Base-by-base conservation (phyloP, 1,140 invertebrate species). In the Diabrotica undecimpunctata region DNA sequence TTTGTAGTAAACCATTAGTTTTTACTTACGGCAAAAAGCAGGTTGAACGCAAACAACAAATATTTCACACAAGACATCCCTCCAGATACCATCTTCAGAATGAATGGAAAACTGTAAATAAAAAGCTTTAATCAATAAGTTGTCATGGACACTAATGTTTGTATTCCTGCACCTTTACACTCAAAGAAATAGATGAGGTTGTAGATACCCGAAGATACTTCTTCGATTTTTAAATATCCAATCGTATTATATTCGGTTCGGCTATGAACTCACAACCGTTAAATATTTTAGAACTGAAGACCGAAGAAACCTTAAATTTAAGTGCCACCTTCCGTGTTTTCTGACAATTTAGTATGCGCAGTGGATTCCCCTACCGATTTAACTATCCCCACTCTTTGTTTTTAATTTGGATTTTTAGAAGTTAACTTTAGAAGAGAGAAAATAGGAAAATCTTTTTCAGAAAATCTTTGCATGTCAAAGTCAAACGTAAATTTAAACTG, bases 61-160 rank as follows among this genome's bases (percentile, higher is more conserved):
- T 90, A 91, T 81, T 92, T 93, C 54, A 94, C 83, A 80, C 87
- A 89, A 61, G 86, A 84, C 88, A 90, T 90, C 70, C 86, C 88
- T 41, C 85, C 86, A 61, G 88, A 87, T 80, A 88, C 88, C 88
- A 90, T 84, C 79, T 81, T 83, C 11, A 13, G 11, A 9, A 59
- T 38, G 11, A n/a, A 38, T 12, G 5, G 12, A n/a, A 13, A 59
- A n/a, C 11, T 12, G 7, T 38, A 59, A 38, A 41, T 12, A 59
- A 12, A 50, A 50, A n/a, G 11, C 14, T 39, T 59, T 14, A 59
- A 59, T 59, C 57, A 39, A 59, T 59, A 59, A 59, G 41, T 46
- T 46, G n/a, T n/a, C 41, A 46, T 46, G n/a, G 41, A 46, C n/a
- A 46, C 41, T 6, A 46, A 46, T 46, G n/a, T 46, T 46, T 46